Evolutionary conservation across 2,888 invertebrate species (phyloP), one percentile per base, ranked within the genome.

Genomic region (Rapana venosa): DNA sequence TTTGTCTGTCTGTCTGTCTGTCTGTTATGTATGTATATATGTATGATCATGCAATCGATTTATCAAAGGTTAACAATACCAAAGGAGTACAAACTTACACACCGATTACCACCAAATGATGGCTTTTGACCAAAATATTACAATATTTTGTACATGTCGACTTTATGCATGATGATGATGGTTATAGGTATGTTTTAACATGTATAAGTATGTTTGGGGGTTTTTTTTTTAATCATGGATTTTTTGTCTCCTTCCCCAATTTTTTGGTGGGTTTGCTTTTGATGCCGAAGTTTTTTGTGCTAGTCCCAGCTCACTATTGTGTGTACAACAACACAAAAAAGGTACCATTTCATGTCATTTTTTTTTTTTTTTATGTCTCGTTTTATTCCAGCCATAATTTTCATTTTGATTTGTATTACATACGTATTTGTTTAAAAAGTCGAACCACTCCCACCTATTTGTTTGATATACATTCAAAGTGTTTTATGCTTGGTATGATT

Each of bases 301-400:
- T 86, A 86, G 86, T 86, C 86, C 86, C 61, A 83, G 66, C 36
- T 66, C 86, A 86, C 86, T 58, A 30, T 85, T 85, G 56, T 85
- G 85, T 58, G 30, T 15, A 85, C 30, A 85, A n/a, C n/a, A n/a
- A n/a, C n/a, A n/a, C n/a, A n/a, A n/a, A n/a, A n/a, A 85, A 58
- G 17, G 17, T n/a, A n/a, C n/a, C 47, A 8, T 47, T 47, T 8
- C 8, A 47, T 47, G 47, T 47, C 47, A 47, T 47, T 8, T 2
- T 47, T 47, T 47, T 47, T 47, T 8, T 47, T n/a, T n/a, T n/a
- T n/a, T n/a, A n/a, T 66, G 26, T 66, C 15, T 11, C 8, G 1
- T 56, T 15, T 85, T 58, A 17, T 5, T 32, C 22, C 32, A 66
- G 86, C 86, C 86, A 86, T 86, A 86, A 86, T 86, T 66, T n/a